These are phyloP conservation scores for Orchesella flavescens DNA, from an alignment of 2,888 invertebrate species.

Conservation along the genomic window DNA sequence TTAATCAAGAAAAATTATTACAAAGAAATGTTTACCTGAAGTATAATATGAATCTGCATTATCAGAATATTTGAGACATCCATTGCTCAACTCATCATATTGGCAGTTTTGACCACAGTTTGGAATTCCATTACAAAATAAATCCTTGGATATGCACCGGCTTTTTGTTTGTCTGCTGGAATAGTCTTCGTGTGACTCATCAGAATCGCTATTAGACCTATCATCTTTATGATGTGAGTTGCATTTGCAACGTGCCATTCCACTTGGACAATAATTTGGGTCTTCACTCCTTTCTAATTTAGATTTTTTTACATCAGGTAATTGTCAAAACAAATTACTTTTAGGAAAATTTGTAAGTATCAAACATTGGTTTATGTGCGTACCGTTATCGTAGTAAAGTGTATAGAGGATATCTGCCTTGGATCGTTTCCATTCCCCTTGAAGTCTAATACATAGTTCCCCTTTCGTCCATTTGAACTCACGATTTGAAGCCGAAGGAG, in stretches of 20 bases:
- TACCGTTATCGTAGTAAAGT: constrained; percentile 6
- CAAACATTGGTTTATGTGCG: neutral
- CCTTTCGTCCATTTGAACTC: neutral
- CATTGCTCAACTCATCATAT: neutral
- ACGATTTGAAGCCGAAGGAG: neutral
- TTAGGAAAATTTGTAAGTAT: too few relatives aligned
- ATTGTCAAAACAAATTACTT: too few relatives aligned
- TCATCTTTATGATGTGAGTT: too few relatives aligned
- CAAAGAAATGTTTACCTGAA: too few relatives aligned
- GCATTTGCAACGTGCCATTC: constrained; percentile 20
- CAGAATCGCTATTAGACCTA: neutral
- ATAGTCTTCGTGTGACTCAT: neutral
- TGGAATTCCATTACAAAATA: constrained; percentile 30
- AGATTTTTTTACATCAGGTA: neutral
- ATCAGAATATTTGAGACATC: too few relatives aligned
- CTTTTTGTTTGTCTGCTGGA: neutral
- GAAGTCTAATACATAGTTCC: neutral
- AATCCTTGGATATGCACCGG: constrained; percentile 24
- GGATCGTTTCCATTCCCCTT: constrained; percentile 3
- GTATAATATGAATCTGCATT: too few relatives aligned
- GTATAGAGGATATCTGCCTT: constrained; percentile 2
- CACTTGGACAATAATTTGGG: neutral
- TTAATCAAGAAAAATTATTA: too few relatives aligned
- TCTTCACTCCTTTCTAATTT: neutral
- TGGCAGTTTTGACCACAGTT: constrained; percentile 25